Conservation (phyloP, 1,140 invertebrate genomes). For the Oncopodura yosiiana region DNA sequence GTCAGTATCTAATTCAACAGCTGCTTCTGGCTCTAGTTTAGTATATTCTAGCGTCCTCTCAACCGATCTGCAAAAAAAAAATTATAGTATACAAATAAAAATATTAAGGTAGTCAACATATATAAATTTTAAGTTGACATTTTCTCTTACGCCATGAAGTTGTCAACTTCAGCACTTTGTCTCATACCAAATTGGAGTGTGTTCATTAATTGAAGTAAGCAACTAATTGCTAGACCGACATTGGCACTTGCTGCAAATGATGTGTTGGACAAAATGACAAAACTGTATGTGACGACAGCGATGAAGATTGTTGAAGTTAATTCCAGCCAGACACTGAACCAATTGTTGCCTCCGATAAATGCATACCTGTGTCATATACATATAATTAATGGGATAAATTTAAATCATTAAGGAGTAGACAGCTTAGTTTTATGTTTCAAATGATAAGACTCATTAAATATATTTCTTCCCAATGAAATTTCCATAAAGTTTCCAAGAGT, state of each 20-base stretch:
- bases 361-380: too few relatives aligned
- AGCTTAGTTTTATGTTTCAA: too few relatives aligned
- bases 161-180: constrained; percentile 72
- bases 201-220: constrained; percentile 20
- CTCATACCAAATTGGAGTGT: constrained; percentile 69
- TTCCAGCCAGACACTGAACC: constrained; percentile 28
- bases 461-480: too few relatives aligned
- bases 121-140: too few relatives aligned
- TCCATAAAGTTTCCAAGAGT: too few relatives aligned
- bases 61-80: constrained; percentile 46
- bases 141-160: constrained; percentile 82
- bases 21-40: constrained; percentile 42
- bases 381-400: too few relatives aligned
- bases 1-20: constrained; percentile 30
- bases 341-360: constrained; percentile 50
- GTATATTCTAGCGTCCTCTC: constrained; percentile 71
- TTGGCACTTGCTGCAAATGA: constrained; percentile 49
- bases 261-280: constrained; percentile 10
- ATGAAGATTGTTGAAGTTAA: constrained; percentile 19
- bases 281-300: constrained; percentile 11
- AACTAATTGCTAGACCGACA: constrained; percentile 18
- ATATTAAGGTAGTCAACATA: too few relatives aligned
- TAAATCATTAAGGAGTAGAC: too few relatives aligned
- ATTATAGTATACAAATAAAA: background rate
- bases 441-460: too few relatives aligned